Percentiles rank a stretch among this genome's conserved stretches.
phyloP scores from a whole-genome alignment of 2,113 vertebrate species.

The Mormyrus lacerda region DNA sequence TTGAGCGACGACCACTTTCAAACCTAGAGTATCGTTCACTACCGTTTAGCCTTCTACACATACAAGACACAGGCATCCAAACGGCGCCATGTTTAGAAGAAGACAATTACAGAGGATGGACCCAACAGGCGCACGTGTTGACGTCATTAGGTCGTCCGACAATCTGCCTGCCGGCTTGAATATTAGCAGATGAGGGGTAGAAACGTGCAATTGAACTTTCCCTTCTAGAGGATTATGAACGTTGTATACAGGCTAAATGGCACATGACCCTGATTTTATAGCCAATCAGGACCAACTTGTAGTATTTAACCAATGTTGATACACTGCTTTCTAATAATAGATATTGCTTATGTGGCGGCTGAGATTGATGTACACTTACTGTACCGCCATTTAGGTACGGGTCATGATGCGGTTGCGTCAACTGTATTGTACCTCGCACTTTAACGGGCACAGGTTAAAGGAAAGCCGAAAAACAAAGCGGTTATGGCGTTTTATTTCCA shows the following conservation, averaged over 20 bases:
- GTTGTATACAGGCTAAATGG: neutral
- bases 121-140: conserved; percentile 13
- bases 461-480: neutral
- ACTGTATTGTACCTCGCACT: neutral
- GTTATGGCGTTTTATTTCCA: neutral
- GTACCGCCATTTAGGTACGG: neutral
- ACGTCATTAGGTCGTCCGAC: conserved; percentile 32
- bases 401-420: neutral
- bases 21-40: neutral
- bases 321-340: neutral
- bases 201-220: neutral
- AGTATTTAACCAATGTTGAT: neutral
- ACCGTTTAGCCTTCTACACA: conserved; percentile 21
- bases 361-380: neutral
- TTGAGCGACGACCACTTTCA: conserved; percentile 12
- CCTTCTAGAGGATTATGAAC: neutral
- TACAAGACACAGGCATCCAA: conserved; percentile 53
- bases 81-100: conserved; percentile 61
- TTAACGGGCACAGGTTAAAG: neutral
- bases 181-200: no score
- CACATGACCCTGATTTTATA: neutral
- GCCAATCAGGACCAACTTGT: neutral
- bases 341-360: neutral
- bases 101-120: conserved; percentile 29
- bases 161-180: neutral